These are phyloP conservation scores for Melanogrammus aeglefinus DNA, from an alignment of 2,797 vertebrate genomes.

Conservation along the genomic window DNA sequence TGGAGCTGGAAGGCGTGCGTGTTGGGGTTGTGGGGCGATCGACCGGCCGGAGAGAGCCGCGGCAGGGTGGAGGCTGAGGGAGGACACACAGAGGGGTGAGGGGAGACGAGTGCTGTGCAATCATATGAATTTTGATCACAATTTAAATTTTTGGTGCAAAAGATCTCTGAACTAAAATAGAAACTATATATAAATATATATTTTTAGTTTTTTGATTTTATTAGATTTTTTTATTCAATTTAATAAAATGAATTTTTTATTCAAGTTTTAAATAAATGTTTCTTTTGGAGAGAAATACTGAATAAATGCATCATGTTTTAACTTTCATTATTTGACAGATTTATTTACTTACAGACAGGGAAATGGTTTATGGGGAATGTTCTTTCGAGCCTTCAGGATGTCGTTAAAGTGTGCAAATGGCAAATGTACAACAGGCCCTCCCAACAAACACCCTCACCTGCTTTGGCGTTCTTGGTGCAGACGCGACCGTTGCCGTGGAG, in stretches of 20 bases:
- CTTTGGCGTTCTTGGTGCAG: slow-evolving; percentile 62
- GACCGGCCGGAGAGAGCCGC: slow-evolving; percentile 34
- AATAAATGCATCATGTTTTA: background rate
- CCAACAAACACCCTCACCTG: slow-evolving; percentile 43
- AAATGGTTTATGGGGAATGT: background rate
- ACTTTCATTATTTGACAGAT: background rate
- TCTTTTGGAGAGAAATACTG: too few relatives aligned
- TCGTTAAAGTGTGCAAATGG: background rate
- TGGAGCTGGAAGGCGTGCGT: slow-evolving; percentile 58
- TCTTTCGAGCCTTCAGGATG: background rate
- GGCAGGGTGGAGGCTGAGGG: slow-evolving; percentile 52
- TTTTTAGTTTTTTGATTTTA: too few relatives aligned
- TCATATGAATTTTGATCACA: too few relatives aligned
- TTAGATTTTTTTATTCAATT: too few relatives aligned
- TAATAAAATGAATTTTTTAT: too few relatives aligned
- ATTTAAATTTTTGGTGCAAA: too few relatives aligned
- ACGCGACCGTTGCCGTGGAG: slow-evolving; percentile 72
- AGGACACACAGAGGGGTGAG: slow-evolving; percentile 12
- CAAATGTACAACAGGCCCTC: too few relatives aligned
- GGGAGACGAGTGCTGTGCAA: too few relatives aligned
- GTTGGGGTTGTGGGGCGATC: slow-evolving; percentile 6
- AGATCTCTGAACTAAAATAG: too few relatives aligned
- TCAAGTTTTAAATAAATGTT: too few relatives aligned
- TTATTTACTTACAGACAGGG: background rate
- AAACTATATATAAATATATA: too few relatives aligned